Evolutionary conservation across 2,888 invertebrate genomes (phyloP).

Genomic region (Heterodera filipjevi): DNA sequence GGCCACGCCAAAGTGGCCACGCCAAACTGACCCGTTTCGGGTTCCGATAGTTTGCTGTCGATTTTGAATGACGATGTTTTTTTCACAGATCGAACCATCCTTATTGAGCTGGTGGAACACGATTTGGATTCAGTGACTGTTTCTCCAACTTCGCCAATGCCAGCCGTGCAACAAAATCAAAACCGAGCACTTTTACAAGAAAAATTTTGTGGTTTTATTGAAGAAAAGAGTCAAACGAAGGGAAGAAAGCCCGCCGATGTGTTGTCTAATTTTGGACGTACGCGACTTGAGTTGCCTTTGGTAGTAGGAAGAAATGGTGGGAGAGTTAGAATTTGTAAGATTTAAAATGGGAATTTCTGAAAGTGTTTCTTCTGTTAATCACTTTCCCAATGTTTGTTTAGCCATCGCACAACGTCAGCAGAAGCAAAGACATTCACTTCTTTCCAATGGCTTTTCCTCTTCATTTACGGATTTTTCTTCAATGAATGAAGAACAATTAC

Average conservation of each 20-base stretch:
- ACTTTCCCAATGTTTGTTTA: not conserved
- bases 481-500: not conserved
- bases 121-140: not conserved
- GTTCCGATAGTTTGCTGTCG: no score
- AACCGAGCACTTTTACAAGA: not conserved
- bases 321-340: not conserved
- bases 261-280: not conserved
- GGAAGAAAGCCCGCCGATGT: not conserved
- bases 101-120: conserved; percentile 10
- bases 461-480: not conserved
- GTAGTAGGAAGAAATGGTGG: not conserved
- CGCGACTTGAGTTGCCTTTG: not conserved
- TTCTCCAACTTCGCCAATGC: not conserved
- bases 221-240: not conserved
- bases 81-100: conserved; percentile 8
- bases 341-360: not conserved
- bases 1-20: no score
- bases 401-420: not conserved
- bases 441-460: not conserved
- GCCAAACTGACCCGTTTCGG: no score
- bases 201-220: not conserved
- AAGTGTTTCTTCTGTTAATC: not conserved
- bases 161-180: not conserved
- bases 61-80: not conserved
- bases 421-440: not conserved